phyloP scores from a whole-genome alignment of 1,140 invertebrate genomes.

The Drosophila baimaii region DNA sequence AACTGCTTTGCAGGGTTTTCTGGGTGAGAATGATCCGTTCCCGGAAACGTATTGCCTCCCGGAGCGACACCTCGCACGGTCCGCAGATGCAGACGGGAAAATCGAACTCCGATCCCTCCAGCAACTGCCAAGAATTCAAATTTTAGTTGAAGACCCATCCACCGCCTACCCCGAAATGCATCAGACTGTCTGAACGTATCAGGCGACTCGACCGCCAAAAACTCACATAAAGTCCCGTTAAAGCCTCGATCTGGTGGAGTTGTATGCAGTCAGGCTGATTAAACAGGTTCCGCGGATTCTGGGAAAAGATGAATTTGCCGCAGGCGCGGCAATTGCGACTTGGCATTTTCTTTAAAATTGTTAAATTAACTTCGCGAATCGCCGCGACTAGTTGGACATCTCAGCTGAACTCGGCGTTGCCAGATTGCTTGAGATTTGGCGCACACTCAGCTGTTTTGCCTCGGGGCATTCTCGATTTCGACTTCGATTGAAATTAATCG shows the following conservation, averaged over 20 bases:
- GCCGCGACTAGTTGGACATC: neutral
- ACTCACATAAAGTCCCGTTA: slow-evolving; percentile 66
- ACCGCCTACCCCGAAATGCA: neutral
- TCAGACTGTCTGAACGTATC: slow-evolving; percentile 34
- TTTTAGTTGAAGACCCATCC: neutral
- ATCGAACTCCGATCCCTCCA: slow-evolving; percentile 19
- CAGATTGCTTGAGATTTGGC: neutral
- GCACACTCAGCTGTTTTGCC: neutral
- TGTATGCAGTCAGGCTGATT: slow-evolving; percentile 50
- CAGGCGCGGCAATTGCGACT: slow-evolving; percentile 57
- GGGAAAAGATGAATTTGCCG: slow-evolving; percentile 55
- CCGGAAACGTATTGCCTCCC: slow-evolving; percentile 56
- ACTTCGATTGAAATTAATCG: neutral
- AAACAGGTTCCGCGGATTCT: slow-evolving; percentile 46
- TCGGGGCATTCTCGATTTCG: too few relatives aligned
- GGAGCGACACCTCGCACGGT: slow-evolving; percentile 54
- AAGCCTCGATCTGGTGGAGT: slow-evolving; percentile 62
- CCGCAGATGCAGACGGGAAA: slow-evolving; percentile 59
- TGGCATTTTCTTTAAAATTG: slow-evolving; percentile 36
- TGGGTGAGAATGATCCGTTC: slow-evolving; percentile 62
- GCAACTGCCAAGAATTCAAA: slow-evolving; percentile 31
- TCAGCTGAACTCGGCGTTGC: neutral
- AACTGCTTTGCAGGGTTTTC: slow-evolving; percentile 37
- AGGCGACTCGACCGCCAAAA: neutral
- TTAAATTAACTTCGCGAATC: neutral